Base-by-base conservation (phyloP, 2,113 vertebrate species). In the Lycaon pictus region DNA sequence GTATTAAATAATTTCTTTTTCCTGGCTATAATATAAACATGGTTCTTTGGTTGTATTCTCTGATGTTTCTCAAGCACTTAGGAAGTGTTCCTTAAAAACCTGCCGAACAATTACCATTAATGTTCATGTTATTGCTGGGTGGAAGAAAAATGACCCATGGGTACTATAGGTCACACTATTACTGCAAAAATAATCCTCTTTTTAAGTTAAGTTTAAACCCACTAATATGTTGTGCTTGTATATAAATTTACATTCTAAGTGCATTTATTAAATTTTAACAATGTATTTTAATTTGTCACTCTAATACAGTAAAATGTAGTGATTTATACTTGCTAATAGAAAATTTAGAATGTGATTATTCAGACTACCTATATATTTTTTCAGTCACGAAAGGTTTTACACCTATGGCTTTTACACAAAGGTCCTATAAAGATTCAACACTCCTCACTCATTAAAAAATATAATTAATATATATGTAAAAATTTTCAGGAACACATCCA, bases 201-300 rank as follows among this genome's bases (percentile, higher is more conserved):
- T 96, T 90, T 6, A 90, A 69, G 35, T 5, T 56, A 96, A 71
- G 43, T 86, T 65, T 94, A 58, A 96, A 91, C 35, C 37, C 48
- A 80, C 16, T 72, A 29, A 82, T 55, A 82, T n/a, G 51, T 56
- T 82, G n/a, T 22, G n/a, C 63, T 88, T 65, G 10, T 55, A 63
- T 37, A 82, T 58, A 94, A 86, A 81, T 74, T 81, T 27, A 91
- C 19, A 74, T 72, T 91, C 11, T 65, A 63, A 65, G 20, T 63
- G 4, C 5, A 81, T 63, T 25, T 87, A 55, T 86, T 81, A 74
- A 79, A 76, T 27, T 63, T 81, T 87, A 74, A 94, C 48, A 65
- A 71, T 84, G 48, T 48, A 51, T 72, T 86, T 77, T 51, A 88
- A 77, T 89, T 84, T 86, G 48, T 72, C 32, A 85, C 25, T 62